These are phyloP conservation scores for Chrysolina oricalcia DNA, from an alignment of 2,888 invertebrate species.

Conservation along the genomic window DNA sequence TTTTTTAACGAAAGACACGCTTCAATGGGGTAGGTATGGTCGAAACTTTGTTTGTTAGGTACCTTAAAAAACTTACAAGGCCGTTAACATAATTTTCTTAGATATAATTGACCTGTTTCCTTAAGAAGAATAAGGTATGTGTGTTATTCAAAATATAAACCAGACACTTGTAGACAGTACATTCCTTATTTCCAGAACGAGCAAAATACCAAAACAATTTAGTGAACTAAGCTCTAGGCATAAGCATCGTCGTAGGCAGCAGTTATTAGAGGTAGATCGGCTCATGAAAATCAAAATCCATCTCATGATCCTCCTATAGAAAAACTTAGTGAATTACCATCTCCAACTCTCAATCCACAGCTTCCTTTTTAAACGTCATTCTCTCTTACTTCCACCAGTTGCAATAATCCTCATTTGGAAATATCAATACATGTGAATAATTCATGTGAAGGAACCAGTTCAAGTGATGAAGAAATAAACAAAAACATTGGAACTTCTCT, in stretches of 20 bases:
- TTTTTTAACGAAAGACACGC: too few species aligned
- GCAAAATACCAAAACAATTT: constrained; percentile 12
- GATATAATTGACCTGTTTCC: too few species aligned
- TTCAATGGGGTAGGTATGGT: too few species aligned
- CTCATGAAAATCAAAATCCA: neutral
- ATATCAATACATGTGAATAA: neutral
- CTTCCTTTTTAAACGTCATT: neutral
- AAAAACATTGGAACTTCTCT: constrained; percentile 5
- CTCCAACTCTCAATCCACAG: neutral
- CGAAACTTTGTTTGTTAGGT: too few species aligned
- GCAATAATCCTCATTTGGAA: neutral
- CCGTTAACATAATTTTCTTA: too few species aligned
- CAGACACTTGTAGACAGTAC: too few species aligned
- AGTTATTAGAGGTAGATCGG: neutral
- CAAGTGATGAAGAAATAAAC: constrained; percentile 19
- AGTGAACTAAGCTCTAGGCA: constrained; percentile 15
- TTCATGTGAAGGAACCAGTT: too few species aligned
- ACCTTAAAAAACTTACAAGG: too few species aligned
- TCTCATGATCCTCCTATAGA: neutral
- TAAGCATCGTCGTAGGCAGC: constrained; percentile 18
- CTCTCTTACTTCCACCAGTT: constrained; percentile 12
- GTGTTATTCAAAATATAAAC: too few species aligned
- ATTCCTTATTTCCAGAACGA: too few species aligned
- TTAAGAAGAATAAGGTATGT: too few species aligned
- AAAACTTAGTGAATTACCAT: neutral